Base-by-base conservation (phyloP, 2,113 vertebrate genomes). In the Dissostichus mawsoni region DNA sequence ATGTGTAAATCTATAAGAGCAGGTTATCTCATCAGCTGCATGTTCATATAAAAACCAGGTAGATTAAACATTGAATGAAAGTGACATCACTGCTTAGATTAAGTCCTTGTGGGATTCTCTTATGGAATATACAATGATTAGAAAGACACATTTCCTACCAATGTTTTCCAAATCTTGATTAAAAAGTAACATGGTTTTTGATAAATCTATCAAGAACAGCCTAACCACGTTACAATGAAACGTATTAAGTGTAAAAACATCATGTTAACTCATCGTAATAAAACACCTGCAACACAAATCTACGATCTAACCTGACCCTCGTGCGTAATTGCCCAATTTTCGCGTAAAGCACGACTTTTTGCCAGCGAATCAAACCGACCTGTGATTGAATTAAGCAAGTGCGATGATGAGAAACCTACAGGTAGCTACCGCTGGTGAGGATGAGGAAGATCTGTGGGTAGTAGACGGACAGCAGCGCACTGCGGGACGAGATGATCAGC, bases 361-460 rank as follows among this genome's bases (percentile, higher is more conserved):
- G 9, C 41, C 0, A 8, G 18, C 50, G 29, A 33, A 59, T 14
- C 16, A 57, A 57, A 14, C 5, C 1, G 6, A 13, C 1, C 10
- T 1, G 23, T 64, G 57, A 45, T 57, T 7, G 64, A 56, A 57
- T 3, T 2, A 13, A 66, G 20, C 50, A 72, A 78, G 80, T 77
- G 75, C 57, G 50, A 59, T 20, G 33, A 61, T 6, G 64, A 80
- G 68, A 84, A 91, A 97, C 96, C 94, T 96, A 98, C 96, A 97
- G 96, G 96, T 97, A 98, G 95, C 97, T 97, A 90, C 97, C 96
- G 94, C 98, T 98, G 96, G 97, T 98, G 93, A 99, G 96, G 95
- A 99, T 97, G 95, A 99, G 97, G 95, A 98, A 98, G 89, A 99
- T 96, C 95, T 98, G 98, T 63, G 98, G 97, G 94, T 97, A 98